These are phyloP conservation scores for Galagoides demidoff DNA, from an alignment of 2,797 vertebrate genomes.

Conservation along the genomic window DNA sequence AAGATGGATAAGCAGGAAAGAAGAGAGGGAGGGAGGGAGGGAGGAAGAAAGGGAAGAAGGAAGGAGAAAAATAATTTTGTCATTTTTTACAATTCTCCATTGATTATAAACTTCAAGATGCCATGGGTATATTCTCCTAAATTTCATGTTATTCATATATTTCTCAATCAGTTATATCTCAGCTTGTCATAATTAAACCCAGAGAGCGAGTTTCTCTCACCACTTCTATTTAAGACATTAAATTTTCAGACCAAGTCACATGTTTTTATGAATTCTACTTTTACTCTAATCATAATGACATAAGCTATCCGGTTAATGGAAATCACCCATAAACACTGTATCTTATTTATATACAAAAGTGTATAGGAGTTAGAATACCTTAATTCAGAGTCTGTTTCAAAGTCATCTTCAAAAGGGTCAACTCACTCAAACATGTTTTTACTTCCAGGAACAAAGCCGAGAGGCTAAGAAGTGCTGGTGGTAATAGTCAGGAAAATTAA, in stretches of 20 bases:
- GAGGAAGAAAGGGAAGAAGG: accelerated
- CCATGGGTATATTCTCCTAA: not conserved
- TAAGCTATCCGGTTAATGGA: not conserved
- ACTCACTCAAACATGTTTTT: slow-evolving; percentile 30
- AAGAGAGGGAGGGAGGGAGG: accelerated
- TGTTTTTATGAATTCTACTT: not conserved
- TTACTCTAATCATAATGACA: not conserved
- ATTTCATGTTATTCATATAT: not conserved
- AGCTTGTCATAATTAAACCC: not conserved
- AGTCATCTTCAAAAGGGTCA: slow-evolving; percentile 32
- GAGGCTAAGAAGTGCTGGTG: not conserved
- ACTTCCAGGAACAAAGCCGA: not conserved
- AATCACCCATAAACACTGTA: not conserved
- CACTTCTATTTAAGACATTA: not conserved
- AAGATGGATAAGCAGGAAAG: not conserved
- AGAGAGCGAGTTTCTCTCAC: not conserved
- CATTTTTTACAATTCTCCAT: not conserved
- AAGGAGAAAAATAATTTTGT: not conserved
- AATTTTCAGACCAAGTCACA: not conserved
- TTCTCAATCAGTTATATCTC: not conserved
- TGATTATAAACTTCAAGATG: not conserved
- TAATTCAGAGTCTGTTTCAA: not conserved
- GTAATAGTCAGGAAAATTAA: not conserved
- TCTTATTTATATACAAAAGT: not conserved
- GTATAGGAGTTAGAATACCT: not conserved